Evolutionary conservation across 2,113 vertebrate genomes (phyloP), one percentile per base, ranked within the genome.

Genomic region (Ornithorhynchus anatinus): DNA sequence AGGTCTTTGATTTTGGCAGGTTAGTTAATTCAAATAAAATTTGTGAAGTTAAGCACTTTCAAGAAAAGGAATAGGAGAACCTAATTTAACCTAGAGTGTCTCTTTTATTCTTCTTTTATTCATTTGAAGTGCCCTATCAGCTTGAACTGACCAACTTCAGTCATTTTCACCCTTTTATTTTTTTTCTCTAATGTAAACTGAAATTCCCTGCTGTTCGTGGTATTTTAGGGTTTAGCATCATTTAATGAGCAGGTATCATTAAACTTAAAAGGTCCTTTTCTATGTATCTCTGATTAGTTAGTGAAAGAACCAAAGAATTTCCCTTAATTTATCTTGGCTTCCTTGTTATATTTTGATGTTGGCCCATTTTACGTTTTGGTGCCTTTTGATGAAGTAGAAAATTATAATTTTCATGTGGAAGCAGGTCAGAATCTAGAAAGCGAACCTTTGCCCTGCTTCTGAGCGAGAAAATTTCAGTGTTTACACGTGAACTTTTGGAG

Each of bases 1-100:
- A 86, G 87, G 90, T 81, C 93, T 98, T 97, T 98, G 96, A 97
- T 97, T 96, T 94, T 90, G 89, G 92, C 93, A 95, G 93, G 93
- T 95, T 94, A 86, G 94, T 95, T 97, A 96, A 98, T 97, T 97
- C 95, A 95, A 96, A 97, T 96, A 91, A 93, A 93, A 93, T 95
- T 95, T 96, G 89, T 96, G 94, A 96, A 96, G 94, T 95, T 93
- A 92, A 91, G 88, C 91, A 92, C 91, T 92, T 95, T 93, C 88
- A 94, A 92, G 92, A 92, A 95, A 92, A 92, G 91, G 89, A 92
- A 92, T 93, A 92, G 89, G 91, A 93, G 95, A 95, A 94, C 95
- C 94, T 95, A 97, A 98, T 98, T 98, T 97, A 97, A 98, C 96
- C 95, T 95, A 92, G 93, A 97, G 96, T 97, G 95, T 95, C 92